phyloP scores from a whole-genome alignment of 2,113 vertebrate species.

The Hiodon tergisus region DNA sequence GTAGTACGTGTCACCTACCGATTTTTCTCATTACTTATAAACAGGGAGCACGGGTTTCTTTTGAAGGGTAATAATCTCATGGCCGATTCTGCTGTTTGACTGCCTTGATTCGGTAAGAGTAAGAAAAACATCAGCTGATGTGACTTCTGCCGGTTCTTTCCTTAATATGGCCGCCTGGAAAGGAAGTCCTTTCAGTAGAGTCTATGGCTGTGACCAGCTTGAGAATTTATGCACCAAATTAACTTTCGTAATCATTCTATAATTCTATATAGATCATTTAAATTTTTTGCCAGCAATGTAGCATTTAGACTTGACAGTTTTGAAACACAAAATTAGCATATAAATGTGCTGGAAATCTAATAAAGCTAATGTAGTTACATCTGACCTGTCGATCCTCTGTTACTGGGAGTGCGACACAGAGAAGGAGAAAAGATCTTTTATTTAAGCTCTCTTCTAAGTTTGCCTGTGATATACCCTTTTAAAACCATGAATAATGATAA shows the following conservation, averaged over 20 bases:
- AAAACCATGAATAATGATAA: too few relatives aligned
- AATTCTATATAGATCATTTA: slow-evolving; percentile 31
- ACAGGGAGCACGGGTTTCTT: too few relatives aligned
- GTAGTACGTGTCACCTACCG: too few relatives aligned
- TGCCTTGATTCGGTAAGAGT: too few relatives aligned
- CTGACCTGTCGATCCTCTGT: background rate
- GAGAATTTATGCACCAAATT: slow-evolving; percentile 19
- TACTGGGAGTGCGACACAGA: too few relatives aligned
- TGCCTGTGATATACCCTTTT: too few relatives aligned
- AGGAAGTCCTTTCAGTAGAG: slow-evolving; percentile 26
- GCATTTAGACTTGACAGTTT: slow-evolving; percentile 18
- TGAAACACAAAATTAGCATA: slow-evolving; percentile 30
- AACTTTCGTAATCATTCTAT: slow-evolving; percentile 28
- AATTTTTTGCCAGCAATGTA: slow-evolving; percentile 27
- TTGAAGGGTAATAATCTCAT: too few relatives aligned
- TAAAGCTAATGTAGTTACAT: slow-evolving; percentile 13
- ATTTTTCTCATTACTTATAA: too few relatives aligned
- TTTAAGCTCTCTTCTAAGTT: too few relatives aligned
- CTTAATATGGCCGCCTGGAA: slow-evolving; percentile 37
- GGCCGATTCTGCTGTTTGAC: too few relatives aligned
- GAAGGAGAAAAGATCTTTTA: too few relatives aligned
- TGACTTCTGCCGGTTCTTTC: slow-evolving; percentile 21
- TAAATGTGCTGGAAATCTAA: slow-evolving; percentile 26
- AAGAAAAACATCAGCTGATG: too few relatives aligned
- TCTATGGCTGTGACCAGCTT: slow-evolving; percentile 27